Base-by-base conservation (phyloP, 1,140 invertebrate genomes). In the Cydia fagiglandana region DNA sequence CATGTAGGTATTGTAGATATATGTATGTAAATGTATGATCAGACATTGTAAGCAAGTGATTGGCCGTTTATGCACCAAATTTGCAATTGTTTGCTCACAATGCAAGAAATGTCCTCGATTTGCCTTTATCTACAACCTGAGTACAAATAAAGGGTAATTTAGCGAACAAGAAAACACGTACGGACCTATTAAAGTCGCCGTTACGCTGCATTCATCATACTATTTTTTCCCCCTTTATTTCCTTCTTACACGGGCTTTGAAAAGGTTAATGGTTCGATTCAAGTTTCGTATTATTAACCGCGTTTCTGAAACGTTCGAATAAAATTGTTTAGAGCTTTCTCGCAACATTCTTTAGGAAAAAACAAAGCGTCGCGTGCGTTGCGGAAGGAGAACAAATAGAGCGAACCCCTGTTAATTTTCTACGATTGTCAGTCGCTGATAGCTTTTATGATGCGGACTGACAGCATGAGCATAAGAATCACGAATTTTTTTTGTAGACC, bases 171-270 rank as follows among this genome's bases (percentile, higher is more conserved):
- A 80, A 79, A 66, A 80, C 75, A 81, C 76, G 66, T 70, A 73
- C 73, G 53, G 38, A 77, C 77, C 75, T 76, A 78, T 81, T 81
- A 78, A 80, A 80, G 73, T 76, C 79, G 77, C 77, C 75, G 78
- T 77, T 81, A 79, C 74, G 79, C 75, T 77, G 78, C 80, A 81
- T 81, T 80, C 78, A 79, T 80, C 77, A 78, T 77, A 78, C 70
- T 80, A 80, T 81, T 80, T 81, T 76, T 70, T 47, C 75, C 77
- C 56, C 45, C 53, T 41, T 75, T 80, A 50, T 53, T 73, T 73
- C 47, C 45, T 73, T 74, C 76, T 74, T 80, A 75, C 64, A 75
- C 76, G 45, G 66, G 30, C 30, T 75, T 79, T 77, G 74, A 77
- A 79, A 81, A 81, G 78, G 77, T 79, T 79, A 81, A 79, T 81